Base-by-base conservation (phyloP, 2,113 vertebrate species). In the Rhinichthys klamathensis region DNA sequence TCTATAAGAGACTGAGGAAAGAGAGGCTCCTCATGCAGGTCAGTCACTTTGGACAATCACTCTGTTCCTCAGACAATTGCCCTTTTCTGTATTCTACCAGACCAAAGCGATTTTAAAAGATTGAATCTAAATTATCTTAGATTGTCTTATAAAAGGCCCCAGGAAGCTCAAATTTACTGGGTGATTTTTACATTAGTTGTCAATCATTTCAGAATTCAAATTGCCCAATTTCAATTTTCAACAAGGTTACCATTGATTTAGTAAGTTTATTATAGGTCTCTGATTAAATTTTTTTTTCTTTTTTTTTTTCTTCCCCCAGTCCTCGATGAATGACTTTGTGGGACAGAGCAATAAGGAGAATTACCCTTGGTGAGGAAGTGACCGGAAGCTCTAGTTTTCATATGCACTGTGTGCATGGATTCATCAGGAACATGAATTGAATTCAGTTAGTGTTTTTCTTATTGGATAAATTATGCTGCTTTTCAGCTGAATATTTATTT, bases 1-100 rank as follows among this genome's bases (percentile, higher is more conserved):
- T 97, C 91, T 99, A 98, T 35, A 94, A 90, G 46, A 93, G 91
- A 38, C 93, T 99, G 88, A 93, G 88, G 89, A 94, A 85, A 76
- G 93, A 93, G 85, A 82, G 92, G 81, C 86, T 94, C 4, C 92
- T 96, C 6, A 76, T 91, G 87, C 95, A 95, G 95, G 97, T 96
- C 86, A 90, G 90, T 84, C 7, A 54, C 21, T 49, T 51, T 23
- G 11, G 1, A 67, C 5, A 60, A 4, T 69, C 11, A 23, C 32
- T 15, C 13, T 23, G 12, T 73, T 12, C 12, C 25, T 27, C 38
- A 27, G 41, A 41, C 3, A 1, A 23, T 13, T 35, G 18, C 11
- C 15, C 4, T 21, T 41, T 38, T 21, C n/a, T 67, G 11, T 51
- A 9, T 56, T 74, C 23, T 35, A 41, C 15, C 56, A 10, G 58